Percentiles rank a stretch among this genome's conserved stretches.
Evolutionary conservation across 2,797 vertebrate genomes (phyloP).

Genomic region (Pitangus sulphuratus): DNA sequence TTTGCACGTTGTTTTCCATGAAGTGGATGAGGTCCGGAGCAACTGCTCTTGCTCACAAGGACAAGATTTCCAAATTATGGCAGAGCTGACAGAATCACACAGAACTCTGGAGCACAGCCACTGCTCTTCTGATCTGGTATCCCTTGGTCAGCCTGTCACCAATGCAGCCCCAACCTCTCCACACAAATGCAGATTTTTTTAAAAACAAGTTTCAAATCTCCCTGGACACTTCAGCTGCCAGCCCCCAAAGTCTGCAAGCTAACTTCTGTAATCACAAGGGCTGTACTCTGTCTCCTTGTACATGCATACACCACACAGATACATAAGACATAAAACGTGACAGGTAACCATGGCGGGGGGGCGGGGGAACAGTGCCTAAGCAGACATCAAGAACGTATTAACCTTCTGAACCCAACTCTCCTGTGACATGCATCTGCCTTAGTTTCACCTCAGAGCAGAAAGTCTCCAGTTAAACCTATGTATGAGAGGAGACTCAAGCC

Average conservation of each 20-base stretch:
- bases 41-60: not conserved
- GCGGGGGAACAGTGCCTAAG: fast-evolving
- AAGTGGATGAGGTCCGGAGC: not conserved
- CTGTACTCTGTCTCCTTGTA: not conserved
- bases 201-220: not conserved
- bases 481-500: not conserved
- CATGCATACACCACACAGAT: not conserved
- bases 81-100: not conserved
- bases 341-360: not conserved
- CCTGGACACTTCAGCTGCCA: not conserved
- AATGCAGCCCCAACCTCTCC: not conserved
- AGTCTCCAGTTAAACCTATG: not conserved
- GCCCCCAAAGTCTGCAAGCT: not conserved
- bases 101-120: not conserved
- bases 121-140: not conserved
- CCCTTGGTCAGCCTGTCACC: not conserved
- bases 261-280: not conserved
- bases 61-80: not conserved
- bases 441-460: not conserved
- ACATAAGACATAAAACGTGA: not conserved
- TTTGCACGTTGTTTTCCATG: not conserved
- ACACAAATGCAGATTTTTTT: not conserved
- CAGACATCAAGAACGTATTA: not conserved
- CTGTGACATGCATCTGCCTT: not conserved
- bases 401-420: not conserved